Conservation (phyloP, 2,797 vertebrate species). For the Hipposideros larvatus region DNA sequence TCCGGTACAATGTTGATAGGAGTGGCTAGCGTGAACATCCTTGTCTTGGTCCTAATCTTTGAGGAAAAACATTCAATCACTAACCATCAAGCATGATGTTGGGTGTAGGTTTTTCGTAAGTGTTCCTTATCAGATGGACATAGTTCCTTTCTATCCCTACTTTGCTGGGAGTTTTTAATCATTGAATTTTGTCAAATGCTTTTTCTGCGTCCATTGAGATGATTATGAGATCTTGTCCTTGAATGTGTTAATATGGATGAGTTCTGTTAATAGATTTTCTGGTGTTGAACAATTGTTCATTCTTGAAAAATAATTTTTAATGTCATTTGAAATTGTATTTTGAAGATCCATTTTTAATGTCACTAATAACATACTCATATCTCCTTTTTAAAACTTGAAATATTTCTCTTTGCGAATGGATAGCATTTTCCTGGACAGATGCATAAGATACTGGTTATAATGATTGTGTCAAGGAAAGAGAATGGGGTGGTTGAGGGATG, state of each 20-base stretch:
- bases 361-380: neutral
- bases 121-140: neutral
- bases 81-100: neutral
- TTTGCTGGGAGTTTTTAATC: neutral
- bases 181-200: neutral
- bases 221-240: neutral
- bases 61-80: neutral
- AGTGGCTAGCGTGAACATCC: neutral
- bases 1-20: neutral
- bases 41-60: neutral
- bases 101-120: neutral
- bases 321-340: neutral
- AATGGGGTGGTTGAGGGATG: neutral
- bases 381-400: neutral
- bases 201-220: neutral
- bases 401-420: neutral
- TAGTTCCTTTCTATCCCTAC: neutral
- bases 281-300: neutral
- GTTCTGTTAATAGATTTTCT: neutral
- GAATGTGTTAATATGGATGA: neutral
- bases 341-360: neutral
- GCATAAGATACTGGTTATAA: neutral
- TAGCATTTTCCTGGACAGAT: neutral
- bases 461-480: neutral
- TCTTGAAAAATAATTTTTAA: slow-evolving; percentile 13